Evolutionary conservation across 2,888 invertebrate species (phyloP), one percentile per base, ranked within the genome.

Genomic region (Fragum whitleyi): DNA sequence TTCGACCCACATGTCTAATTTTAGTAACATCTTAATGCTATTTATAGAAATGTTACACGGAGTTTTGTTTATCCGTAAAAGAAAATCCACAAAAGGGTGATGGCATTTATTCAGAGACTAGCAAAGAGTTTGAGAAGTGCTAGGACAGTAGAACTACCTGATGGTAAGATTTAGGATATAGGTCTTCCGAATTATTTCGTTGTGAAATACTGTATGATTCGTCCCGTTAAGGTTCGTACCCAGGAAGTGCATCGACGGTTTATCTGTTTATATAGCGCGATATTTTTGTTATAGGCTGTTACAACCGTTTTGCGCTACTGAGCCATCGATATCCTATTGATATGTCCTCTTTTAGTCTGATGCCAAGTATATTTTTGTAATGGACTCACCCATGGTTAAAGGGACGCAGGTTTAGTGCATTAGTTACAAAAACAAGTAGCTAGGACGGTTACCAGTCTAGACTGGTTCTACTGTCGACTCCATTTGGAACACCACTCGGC

Each of bases 31-130:
- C 7, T 5, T 3, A 16, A 47, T 19, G 47, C 47, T 47, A 47
- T 47, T 47, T 9, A 47, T 47, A 47, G 47, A 5, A 47, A 47
- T 47, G 47, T 3, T 47, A 9, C 3, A 5, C 7, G 16, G 14
- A 47, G 14, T 47, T 3, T n/a, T 47, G 47, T 19, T 47, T 14
- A 47, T 47, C n/a, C 39, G 6, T 39, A 14, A 39, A 39, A 39
- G 14, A 9, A 6, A 39, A 39, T 14, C 14, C 14, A 47, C 5
- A 9, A 16, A 47, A 23, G 42, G 23, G 29, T 32, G 11, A 92
- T 92, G 92, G 92, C 91, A 77, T 93, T 93, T 79, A 83, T 93
- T n/a, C 92, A 93, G 67, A 88, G 91, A 65, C 79, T 93, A 42
- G 90, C 89, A n/a, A 88, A 89, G 61, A 92, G 92, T 67, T 79